These are phyloP conservation scores for Deroptyus accipitrinus DNA, from an alignment of 2,113 vertebrate genomes.

Conservation along the genomic window DNA sequence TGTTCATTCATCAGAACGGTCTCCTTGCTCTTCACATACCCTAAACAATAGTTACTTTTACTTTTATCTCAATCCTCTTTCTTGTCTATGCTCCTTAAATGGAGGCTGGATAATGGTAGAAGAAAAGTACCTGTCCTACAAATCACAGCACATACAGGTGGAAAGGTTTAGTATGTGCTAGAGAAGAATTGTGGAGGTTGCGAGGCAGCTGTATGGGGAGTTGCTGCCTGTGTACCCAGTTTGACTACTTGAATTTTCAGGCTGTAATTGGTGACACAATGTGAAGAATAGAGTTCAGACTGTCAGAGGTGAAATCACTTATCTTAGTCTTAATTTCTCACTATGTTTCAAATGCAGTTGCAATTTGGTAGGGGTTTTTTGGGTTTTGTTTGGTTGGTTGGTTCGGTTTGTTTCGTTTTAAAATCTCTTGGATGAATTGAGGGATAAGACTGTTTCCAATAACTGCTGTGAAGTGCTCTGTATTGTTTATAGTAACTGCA, in stretches of 20 bases:
- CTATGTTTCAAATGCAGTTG: neutral
- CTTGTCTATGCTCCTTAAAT: neutral
- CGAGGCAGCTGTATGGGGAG: neutral
- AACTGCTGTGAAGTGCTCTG: neutral
- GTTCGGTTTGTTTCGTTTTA: neutral
- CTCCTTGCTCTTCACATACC: neutral
- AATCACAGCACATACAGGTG: neutral
- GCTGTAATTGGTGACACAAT: neutral
- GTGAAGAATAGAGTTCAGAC: neutral
- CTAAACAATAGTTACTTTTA: neutral
- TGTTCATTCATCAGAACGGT: neutral
- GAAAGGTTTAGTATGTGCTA: neutral
- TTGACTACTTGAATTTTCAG: neutral
- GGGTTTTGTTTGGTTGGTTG: neutral
- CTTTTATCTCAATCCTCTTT: neutral
- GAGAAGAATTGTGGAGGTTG: neutral
- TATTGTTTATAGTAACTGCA: slow-evolving; percentile 53
- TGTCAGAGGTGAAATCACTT: neutral
- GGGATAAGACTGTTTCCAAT: neutral
- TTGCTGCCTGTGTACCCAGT: neutral
- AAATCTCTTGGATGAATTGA: neutral
- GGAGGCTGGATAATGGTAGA: neutral
- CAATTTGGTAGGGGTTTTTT: neutral
- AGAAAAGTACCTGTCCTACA: neutral
- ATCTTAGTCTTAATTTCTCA: neutral